Evolutionary conservation across 2,113 vertebrate species (phyloP).

Genomic region (Bostrychus sinensis): DNA sequence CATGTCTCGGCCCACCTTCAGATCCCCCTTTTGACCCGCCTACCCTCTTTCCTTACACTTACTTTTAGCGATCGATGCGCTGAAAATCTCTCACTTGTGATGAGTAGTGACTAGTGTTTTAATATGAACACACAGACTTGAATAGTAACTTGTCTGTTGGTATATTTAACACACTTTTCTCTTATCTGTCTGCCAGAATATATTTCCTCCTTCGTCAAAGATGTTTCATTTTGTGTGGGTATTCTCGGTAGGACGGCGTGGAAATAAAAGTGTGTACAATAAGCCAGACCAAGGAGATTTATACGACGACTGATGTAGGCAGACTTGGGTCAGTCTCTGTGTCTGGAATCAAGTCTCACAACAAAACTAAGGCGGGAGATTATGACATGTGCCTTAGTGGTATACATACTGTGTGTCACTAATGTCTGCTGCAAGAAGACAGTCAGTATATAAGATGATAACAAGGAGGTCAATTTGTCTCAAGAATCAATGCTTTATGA

Average conservation of each 20-base stretch:
- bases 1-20: conserved; percentile 69
- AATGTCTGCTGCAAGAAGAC: background rate
- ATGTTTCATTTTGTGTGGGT: conserved; percentile 57
- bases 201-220: conserved; percentile 49
- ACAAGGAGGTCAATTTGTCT: background rate
- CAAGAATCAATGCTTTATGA: background rate
- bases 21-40: conserved; percentile 71
- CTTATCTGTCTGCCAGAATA: conserved; percentile 54
- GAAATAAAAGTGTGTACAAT: conserved; percentile 37
- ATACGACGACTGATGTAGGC: conserved; percentile 51
- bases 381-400: background rate
- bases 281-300: conserved; percentile 34
- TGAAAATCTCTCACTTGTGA: conserved; percentile 56
- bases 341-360: conserved; percentile 35
- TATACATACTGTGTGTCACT: background rate
- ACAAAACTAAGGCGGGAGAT: conserved; percentile 9
- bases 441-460: background rate
- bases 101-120: conserved; percentile 52
- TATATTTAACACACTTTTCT: conserved; percentile 61
- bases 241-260: conserved; percentile 50
- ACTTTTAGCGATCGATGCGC: conserved; percentile 67
- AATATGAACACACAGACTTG: conserved; percentile 51
- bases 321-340: conserved; percentile 47
- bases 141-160: conserved; percentile 47
- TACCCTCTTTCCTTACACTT: conserved; percentile 58